phyloP scores from a whole-genome alignment of 2,888 invertebrate genomes.

The Melanostoma mellinum region DNA sequence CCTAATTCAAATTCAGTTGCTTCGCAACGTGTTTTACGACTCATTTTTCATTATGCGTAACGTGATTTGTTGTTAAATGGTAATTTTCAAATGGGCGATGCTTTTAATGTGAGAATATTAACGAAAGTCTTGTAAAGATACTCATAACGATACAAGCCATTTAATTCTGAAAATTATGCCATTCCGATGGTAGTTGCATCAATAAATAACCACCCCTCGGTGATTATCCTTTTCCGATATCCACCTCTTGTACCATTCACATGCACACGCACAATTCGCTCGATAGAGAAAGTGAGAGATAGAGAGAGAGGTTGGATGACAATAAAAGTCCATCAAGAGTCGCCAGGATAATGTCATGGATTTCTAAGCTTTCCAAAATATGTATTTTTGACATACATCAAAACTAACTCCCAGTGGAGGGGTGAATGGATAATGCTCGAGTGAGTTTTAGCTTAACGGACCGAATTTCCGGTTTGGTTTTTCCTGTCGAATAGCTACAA shows the following conservation, averaged over 20 bases:
- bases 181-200: conserved; percentile 58
- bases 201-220: conserved; percentile 66
- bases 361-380: conserved; percentile 61
- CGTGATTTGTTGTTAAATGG: conserved; percentile 69
- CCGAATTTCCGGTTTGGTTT: conserved; percentile 81
- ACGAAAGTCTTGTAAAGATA: not conserved
- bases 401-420: not conserved
- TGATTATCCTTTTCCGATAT: conserved; percentile 70
- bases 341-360: conserved; percentile 63
- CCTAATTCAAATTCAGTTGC: conserved; percentile 32
- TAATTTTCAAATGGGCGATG: conserved; percentile 61
- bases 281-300: too few species aligned
- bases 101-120: not conserved
- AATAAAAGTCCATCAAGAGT: conserved; percentile 69
- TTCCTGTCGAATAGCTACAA: conserved; percentile 83
- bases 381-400: conserved; percentile 69
- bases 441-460: conserved; percentile 77
- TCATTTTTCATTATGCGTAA: conserved; percentile 59
- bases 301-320: conserved; percentile 50
- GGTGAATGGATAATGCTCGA: conserved; percentile 58
- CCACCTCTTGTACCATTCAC: conserved; percentile 39
- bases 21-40: conserved; percentile 20
- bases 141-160: conserved; percentile 69
- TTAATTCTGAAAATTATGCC: conserved; percentile 67
- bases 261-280: conserved; percentile 25